Evolutionary conservation across 2,113 vertebrate genomes (phyloP).

Genomic region (Daubentonia madagascariensis): DNA sequence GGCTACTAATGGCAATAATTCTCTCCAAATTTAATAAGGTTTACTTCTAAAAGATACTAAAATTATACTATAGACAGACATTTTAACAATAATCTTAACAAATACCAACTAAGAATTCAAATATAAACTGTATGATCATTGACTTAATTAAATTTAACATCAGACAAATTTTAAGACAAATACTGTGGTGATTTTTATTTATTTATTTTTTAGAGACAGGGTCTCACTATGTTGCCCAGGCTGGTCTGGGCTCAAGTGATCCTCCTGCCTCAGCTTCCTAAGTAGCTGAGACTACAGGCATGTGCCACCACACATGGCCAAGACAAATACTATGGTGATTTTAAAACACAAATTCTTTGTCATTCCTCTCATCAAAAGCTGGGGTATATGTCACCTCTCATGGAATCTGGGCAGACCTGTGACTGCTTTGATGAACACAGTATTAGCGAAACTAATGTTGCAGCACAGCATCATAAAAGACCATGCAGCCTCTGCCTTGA

Average conservation of each 20-base stretch:
- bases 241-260: too few species aligned
- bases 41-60: background rate
- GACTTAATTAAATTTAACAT: background rate
- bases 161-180: conserved; percentile 29
- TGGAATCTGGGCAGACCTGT: background rate
- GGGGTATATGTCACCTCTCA: background rate
- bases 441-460: background rate
- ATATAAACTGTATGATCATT: background rate
- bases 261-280: too few species aligned
- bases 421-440: background rate
- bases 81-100: background rate
- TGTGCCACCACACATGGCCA: too few species aligned
- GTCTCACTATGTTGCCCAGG: background rate
- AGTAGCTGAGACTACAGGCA: too few species aligned
- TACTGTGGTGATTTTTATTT: background rate
- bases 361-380: background rate
- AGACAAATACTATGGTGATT: background rate
- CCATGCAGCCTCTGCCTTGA: background rate
- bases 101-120: conserved; percentile 23
- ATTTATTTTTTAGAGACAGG: background rate
- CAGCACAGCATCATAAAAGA: background rate
- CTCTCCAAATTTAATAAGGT: background rate
- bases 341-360: conserved; percentile 11
- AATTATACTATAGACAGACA: background rate
- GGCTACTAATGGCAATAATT: background rate